phyloP scores from a whole-genome alignment of 2,797 vertebrate genomes.

The Danio albolineatus region DNA sequence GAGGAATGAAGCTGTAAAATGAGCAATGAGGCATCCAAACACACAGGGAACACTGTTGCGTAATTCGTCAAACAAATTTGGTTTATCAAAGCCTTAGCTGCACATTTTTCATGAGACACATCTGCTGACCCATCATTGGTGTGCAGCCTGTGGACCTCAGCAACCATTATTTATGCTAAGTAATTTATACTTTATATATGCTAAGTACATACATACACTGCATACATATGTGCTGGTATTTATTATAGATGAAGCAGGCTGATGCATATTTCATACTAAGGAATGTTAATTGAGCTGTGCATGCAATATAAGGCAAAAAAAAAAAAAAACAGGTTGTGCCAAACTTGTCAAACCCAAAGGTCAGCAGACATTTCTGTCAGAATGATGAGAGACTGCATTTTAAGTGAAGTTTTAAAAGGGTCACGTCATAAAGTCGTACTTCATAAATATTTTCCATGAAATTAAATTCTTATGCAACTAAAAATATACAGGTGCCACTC shows the following conservation, averaged over 20 bases:
- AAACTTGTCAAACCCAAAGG: neutral
- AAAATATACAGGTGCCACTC: neutral
- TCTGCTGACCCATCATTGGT: neutral
- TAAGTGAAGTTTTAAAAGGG: neutral
- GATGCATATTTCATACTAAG: constrained; percentile 31
- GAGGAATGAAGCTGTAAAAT: constrained; percentile 1
- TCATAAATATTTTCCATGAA: neutral
- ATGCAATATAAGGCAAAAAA: constrained; percentile 3
- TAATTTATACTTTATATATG: neutral
- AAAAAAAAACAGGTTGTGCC: neutral
- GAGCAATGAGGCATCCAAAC: neutral
- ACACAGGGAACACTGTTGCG: neutral
- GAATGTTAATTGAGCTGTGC: constrained; percentile 17
- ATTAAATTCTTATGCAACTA: neutral
- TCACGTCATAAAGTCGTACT: neutral
- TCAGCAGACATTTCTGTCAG: constrained; percentile 24
- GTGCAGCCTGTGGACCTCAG: neutral
- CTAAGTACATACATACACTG: neutral
- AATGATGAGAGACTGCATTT: neutral
- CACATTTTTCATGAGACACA: neutral
- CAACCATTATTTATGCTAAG: neutral
- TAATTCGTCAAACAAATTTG: neutral
- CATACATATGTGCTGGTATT: neutral
- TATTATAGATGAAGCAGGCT: constrained; percentile 28
- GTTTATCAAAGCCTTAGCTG: neutral